Percentiles rank a stretch among this genome's conserved stretches.
These are phyloP conservation scores for Colostygia pectinataria DNA, from an alignment of 2,888 invertebrate species.

Conservation along the genomic window DNA sequence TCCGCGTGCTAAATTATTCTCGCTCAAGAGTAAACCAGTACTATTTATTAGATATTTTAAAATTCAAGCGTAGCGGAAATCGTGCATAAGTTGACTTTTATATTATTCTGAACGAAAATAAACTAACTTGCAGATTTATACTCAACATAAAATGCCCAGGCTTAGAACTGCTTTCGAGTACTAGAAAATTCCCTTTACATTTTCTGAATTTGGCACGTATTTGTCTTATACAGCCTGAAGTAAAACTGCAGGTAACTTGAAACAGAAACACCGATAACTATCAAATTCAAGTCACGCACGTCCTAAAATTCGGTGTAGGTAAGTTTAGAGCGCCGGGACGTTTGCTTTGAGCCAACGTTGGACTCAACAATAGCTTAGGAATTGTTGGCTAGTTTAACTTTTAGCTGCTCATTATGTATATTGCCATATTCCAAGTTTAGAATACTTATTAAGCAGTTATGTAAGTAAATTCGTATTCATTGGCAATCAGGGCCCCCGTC, in stretches of 20 bases:
- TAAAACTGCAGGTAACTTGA: slow-evolving; percentile 31
- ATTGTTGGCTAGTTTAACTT: slow-evolving; percentile 1
- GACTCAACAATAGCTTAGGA: slow-evolving; percentile 25
- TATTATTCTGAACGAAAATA: too few relatives aligned
- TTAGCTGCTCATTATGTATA: neutral
- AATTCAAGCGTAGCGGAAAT: too few relatives aligned
- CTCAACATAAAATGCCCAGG: too few relatives aligned
- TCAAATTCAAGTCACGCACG: slow-evolving; percentile 49
- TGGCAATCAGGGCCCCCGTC: too few relatives aligned
- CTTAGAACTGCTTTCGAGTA: too few relatives aligned
- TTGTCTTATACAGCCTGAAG: slow-evolving; percentile 8
- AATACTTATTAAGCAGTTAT: neutral
- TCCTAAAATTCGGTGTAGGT: slow-evolving; percentile 45
- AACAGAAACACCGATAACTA: slow-evolving; percentile 35
- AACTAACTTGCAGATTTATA: too few relatives aligned
- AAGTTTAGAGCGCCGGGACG: slow-evolving; percentile 33
- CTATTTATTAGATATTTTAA: too few relatives aligned
- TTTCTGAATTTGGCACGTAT: slow-evolving; percentile 12
- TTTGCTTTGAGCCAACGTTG: slow-evolving; percentile 52
- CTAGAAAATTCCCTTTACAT: neutral
- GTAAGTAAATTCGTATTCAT: too few relatives aligned
- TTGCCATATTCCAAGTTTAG: too few relatives aligned
- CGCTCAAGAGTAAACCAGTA: too few relatives aligned
- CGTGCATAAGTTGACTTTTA: too few relatives aligned
- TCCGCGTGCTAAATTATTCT: too few relatives aligned